These are phyloP conservation scores for Agonopterix arenella DNA, from an alignment of 2,888 invertebrate species.

Conservation along the genomic window DNA sequence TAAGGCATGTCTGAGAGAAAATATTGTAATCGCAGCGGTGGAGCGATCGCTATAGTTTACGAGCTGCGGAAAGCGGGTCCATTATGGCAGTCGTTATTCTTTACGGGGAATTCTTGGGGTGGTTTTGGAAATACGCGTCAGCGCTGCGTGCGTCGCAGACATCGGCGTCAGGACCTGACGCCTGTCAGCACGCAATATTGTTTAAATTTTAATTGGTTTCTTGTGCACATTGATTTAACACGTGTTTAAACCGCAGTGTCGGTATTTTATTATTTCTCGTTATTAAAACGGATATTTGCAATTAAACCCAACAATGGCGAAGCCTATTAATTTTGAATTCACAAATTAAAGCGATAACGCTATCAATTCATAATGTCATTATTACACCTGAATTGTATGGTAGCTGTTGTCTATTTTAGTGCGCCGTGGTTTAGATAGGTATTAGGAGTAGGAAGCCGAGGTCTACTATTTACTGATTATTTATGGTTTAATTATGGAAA, in stretches of 20 bases:
- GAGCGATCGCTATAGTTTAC: slow-evolving; percentile 38
- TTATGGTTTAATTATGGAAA: slow-evolving; percentile 32
- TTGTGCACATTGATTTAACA: not conserved
- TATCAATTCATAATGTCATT: too few relatives aligned
- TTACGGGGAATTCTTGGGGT: slow-evolving; percentile 34
- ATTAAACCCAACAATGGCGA: too few relatives aligned
- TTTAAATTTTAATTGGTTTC: slow-evolving; percentile 1
- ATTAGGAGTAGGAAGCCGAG: not conserved
- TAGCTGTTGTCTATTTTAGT: too few relatives aligned
- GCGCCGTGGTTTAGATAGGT: not conserved
- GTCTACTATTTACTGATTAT: slow-evolving; percentile 23
- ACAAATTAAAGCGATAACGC: too few relatives aligned
- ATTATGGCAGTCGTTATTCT: slow-evolving; percentile 39
- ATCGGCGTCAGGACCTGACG: not conserved
- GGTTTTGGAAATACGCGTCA: slow-evolving; percentile 21
- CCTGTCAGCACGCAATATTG: slow-evolving; percentile 2
- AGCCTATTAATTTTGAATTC: too few relatives aligned
- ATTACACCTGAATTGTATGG: too few relatives aligned
- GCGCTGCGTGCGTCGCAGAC: not conserved
- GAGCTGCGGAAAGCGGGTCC: slow-evolving; percentile 47
- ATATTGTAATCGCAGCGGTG: slow-evolving; percentile 51
- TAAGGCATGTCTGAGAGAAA: slow-evolving; percentile 59
- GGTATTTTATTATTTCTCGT: too few relatives aligned
- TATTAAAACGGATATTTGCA: too few relatives aligned
- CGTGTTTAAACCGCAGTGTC: too few relatives aligned